Percentiles rank a stretch among this genome's conserved stretches.
Evolutionary conservation across 35 echinoderm and acorn worm genomes (phyloP).

Genomic region (Patiria miniata): DNA sequence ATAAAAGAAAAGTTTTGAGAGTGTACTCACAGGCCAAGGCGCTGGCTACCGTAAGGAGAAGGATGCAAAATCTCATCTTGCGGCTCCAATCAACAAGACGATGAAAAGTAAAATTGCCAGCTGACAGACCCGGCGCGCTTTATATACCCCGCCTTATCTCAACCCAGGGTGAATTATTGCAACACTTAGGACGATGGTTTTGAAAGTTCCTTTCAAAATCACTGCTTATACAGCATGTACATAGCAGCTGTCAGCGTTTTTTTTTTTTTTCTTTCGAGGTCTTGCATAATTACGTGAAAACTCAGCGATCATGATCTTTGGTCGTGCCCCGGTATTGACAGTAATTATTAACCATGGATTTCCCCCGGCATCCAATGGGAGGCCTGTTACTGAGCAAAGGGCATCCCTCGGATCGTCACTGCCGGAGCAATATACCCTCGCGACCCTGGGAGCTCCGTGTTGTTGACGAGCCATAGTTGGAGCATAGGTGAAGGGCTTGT

Average conservation of each 20-base stretch:
- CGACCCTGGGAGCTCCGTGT: not conserved
- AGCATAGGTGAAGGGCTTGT: too few relatives aligned
- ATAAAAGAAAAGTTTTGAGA: not conserved
- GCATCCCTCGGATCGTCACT: not conserved
- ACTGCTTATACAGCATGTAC: too few relatives aligned
- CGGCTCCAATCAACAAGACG: slow-evolving; percentile 15
- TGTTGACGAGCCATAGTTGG: not conserved
- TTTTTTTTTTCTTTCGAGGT: too few relatives aligned
- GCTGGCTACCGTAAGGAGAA: slow-evolving; percentile 35
- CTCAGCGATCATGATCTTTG: not conserved
- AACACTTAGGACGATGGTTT: too few relatives aligned
- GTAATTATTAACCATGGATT: not conserved
- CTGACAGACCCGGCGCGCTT: not conserved
- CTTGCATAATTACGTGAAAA: slow-evolving; percentile 32
- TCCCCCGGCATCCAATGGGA: not conserved
- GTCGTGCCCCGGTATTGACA: not conserved
- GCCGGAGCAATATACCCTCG: not conserved
- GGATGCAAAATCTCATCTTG: slow-evolving; percentile 18
- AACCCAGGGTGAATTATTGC: too few relatives aligned
- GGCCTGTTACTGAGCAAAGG: slow-evolving; percentile 33
- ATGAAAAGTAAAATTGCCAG: not conserved
- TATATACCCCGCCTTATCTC: slow-evolving; percentile 10
- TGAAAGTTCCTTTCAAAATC: too few relatives aligned
- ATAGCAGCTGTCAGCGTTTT: not conserved
- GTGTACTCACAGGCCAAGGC: slow-evolving; percentile 44